Evolutionary conservation across 2,888 invertebrate species (phyloP), one percentile per base, ranked within the genome.

Genomic region (Hirtodrosophila alboralis): DNA sequence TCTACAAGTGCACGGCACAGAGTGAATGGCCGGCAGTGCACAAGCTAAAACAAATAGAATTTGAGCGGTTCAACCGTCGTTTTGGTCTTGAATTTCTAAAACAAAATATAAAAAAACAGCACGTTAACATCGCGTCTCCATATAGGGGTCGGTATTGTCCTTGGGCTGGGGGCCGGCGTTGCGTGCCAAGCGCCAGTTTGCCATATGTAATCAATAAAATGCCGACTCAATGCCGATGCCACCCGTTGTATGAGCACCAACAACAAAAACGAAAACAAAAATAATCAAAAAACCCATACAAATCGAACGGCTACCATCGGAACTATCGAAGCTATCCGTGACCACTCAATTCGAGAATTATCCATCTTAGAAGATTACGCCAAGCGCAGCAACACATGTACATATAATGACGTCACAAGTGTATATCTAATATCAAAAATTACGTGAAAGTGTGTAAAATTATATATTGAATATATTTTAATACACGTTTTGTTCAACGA

Each of bases 111-210:
- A 34, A 49, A 41, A 43, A 23, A 12, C 49, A 62, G 59, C 59
- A 40, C 57, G 67, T 53, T 79, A 72, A 60, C 58, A 48, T 63
- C 56, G 72, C 45, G 47, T 72, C 45, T 41, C 85, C 72, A 66
- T 81, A 71, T 66, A 47, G 44, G 54, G 59, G 70, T 67, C 49
- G 48, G 14, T 60, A 5, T 56, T 78, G 85, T 84, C 79, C 79
- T 79, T 79, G 79, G 75, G 49, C 59, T 79, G 68, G 73, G 73
- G 79, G 85, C 68, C 85, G 68, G 85, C 79, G 47, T 83, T 52
- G 83, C 76, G 76, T 76, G 76, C 63, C 72, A 71, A 56, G 31
- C 52, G 60, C 48, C 61, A 59, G 44, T 83, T 71, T 60, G 49
- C 54, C 58, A 63, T 61, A 59, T 83, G 72, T 63, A 78, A 76